Base-by-base conservation (phyloP, 2,797 vertebrate species). In the Sebastes trivittatus region DNA sequence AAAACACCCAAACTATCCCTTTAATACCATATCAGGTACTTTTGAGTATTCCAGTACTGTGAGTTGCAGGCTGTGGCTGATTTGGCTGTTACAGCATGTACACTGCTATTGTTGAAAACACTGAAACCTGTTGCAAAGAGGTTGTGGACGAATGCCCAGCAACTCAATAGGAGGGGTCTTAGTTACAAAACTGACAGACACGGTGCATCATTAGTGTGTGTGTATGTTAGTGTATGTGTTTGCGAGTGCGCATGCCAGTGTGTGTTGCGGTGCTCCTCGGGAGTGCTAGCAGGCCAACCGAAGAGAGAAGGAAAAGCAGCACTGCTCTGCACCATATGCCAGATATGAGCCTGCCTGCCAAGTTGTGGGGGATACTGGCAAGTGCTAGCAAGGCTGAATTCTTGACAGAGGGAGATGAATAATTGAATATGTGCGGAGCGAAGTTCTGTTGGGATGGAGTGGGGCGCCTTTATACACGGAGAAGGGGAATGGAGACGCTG, bases 361-460 rank as follows among this genome's bases (percentile, higher is more conserved):
- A 94, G 91, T 92, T 93, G 92, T 92, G 87, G 90, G 91, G 92
- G 90, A 90, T 92, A 91, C 92, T 92, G 94, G 94, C 92, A 90
- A 92, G 88, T 91, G 90, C 91, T 88, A 92, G 92, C 88, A 89
- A 87, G 79, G 89, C 92, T 95, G 91, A 94, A 93, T 94, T 93
- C 85, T 92, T 94, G 92, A 94, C 95, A 95, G 93, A 94, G 93
- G 92, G 92, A 94, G 92, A 95, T 94, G 92, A 95, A 95, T 95
- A 94, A 93, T 94, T 94, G 90, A 95, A 92, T 89, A 93, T 88
- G 92, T 87, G 90, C 79, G 75, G 78, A 88, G 88, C 75, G 72
- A 86, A 94, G 85, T 94, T 94, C 75, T 93, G 90, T 88, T 86
- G 88, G 89, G 91, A 87, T 89, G 75, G 88, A 90, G 86, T n/a